Conservation (phyloP, 2,797 vertebrate genomes). For the Lagorchestes hirsutus region DNA sequence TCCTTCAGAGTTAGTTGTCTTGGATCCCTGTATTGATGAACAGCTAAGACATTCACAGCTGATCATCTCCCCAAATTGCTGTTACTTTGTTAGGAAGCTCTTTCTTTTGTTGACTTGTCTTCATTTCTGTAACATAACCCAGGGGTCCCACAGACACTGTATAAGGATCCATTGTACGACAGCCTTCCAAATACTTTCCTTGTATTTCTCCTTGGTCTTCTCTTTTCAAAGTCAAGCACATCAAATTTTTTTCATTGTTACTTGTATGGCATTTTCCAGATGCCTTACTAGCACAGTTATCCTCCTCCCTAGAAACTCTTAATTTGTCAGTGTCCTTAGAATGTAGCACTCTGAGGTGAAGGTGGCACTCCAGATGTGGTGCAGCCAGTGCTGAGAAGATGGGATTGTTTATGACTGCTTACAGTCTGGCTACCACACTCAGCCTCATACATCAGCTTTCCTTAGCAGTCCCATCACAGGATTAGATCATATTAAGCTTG, state of each 20-base stretch:
- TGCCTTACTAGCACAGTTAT: background rate
- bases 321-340: conserved; percentile 47
- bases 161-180: background rate
- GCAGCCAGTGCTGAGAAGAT: background rate
- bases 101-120: background rate
- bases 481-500: background rate
- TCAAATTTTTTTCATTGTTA: conserved; percentile 7
- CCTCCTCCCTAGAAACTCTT: background rate
- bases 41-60: too few relatives aligned
- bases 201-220: background rate
- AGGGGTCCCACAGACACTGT: background rate
- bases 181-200: background rate
- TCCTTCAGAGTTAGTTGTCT: too few relatives aligned
- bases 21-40: too few relatives aligned
- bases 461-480: background rate
- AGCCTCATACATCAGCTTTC: background rate
- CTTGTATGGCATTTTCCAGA: conserved; percentile 34
- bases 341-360: background rate
- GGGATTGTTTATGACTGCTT: background rate
- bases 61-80: too few relatives aligned
- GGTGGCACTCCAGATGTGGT: background rate
- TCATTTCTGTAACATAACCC: background rate
- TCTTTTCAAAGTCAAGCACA: background rate
- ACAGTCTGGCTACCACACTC: background rate
- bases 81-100: background rate